Evolutionary conservation across 2,888 invertebrate genomes (phyloP).

Genomic region (Papilio elwesi): DNA sequence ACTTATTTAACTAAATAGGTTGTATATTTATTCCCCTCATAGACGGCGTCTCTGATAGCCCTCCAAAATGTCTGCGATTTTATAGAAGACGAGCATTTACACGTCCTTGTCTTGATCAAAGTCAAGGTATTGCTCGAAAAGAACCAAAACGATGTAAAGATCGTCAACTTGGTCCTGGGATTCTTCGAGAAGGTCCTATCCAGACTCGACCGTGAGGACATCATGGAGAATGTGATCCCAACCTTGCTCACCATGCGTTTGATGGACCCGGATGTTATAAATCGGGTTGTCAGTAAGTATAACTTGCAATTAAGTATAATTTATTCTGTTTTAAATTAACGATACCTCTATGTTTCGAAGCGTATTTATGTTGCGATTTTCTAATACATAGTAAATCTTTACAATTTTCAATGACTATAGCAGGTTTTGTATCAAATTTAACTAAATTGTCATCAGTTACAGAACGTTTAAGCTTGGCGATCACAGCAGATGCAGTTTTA

Average conservation of each 20-base stretch:
- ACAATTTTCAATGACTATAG: not conserved
- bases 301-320: not conserved
- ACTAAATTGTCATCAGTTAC: not conserved
- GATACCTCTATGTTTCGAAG: not conserved
- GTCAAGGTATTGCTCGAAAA: constrained; percentile 92
- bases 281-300: constrained; percentile 96
- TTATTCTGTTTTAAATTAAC: not conserved
- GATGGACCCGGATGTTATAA: constrained; percentile 94
- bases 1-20: not conserved
- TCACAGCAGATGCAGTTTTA: constrained; percentile 3
- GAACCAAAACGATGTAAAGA: constrained; percentile 90
- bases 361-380: constrained; percentile 1
- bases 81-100: constrained; percentile 91
- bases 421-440: not conserved
- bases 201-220: constrained; percentile 93
- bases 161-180: constrained; percentile 90
- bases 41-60: constrained; percentile 95
- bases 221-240: constrained; percentile 95
- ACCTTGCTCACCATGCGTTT: constrained; percentile 93
- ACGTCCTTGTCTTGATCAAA: constrained; percentile 92
- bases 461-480: constrained; percentile 3
- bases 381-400: not conserved
- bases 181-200: constrained; percentile 92
- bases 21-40: constrained; percentile 44
- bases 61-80: constrained; percentile 93